Base-by-base conservation (phyloP, 2,888 invertebrate species). In the Tachystola acroxantha region DNA sequence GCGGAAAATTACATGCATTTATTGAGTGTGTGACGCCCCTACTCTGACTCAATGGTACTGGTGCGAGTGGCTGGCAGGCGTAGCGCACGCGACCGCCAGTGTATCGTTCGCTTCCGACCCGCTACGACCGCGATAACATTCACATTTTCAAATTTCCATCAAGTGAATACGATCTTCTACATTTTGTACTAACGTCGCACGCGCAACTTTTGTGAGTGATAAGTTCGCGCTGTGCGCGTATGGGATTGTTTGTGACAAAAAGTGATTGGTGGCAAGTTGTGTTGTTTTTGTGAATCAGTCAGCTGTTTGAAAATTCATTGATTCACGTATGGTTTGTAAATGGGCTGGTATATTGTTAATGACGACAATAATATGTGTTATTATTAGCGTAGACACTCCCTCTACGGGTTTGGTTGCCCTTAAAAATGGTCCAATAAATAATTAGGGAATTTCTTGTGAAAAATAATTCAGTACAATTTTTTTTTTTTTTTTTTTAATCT, bases 101-200 rank as follows among this genome's bases (percentile, higher is more conserved):
- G 63, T 67, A 74, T 69, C 62, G 55, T 57, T 58, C 66, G 73
- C 74, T 75, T 78, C 79, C 76, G 67, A 74, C 70, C 62, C 60
- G 66, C 59, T 69, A 4, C 64, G 64, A 58, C 53, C 49, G 47
- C 49, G 50, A 57, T 55, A 55, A 53, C 50, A 43, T 51, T 49
- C 49, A 48, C 53, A 57, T 45, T 50, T 39, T 41, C 44, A 36
- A 39, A 37, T 35, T 34, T 34, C 3, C 14, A 14, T 11, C 25
- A 33, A 14, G 10, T 24, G 32, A 32, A 32, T 12, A 11, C 12
- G 25, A 19, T 27, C n/a, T 35, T 34, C 12, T 1, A 13, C 2
- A 16, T 32, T 32, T 2, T 9, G n/a, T 24, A 24, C 7, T 9
- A 2, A 7, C 9, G 7, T 7, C 66, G 64, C 66, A 74, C 70